phyloP scores from a whole-genome alignment of 2,888 invertebrate genomes.

The Xanthia icteritia region DNA sequence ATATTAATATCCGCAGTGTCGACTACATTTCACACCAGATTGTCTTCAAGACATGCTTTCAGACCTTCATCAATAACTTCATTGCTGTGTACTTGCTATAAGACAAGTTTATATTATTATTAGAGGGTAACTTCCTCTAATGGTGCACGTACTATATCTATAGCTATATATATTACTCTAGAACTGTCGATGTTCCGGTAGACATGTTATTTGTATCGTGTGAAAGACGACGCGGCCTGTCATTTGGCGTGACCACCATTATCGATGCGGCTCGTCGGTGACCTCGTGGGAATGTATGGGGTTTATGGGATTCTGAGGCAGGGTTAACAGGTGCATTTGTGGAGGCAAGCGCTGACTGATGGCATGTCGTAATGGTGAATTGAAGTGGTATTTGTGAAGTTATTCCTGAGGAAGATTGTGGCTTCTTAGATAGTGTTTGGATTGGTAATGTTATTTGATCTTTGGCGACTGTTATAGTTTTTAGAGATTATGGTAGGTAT shows the following conservation, averaged over 20 bases:
- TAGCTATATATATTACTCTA: conserved; percentile 39
- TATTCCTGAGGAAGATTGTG: conserved; percentile 42
- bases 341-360: conserved; percentile 65
- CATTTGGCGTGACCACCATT: conserved; percentile 78
- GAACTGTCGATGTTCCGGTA: conserved; percentile 53
- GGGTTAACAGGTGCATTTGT: conserved; percentile 76
- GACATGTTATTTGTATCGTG: conserved; percentile 74
- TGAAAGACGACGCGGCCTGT: conserved; percentile 76
- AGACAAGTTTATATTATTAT: conserved; percentile 30
- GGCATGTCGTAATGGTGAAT: conserved; percentile 62
- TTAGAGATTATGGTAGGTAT: neutral
- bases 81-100: neutral
- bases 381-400: conserved; percentile 56
- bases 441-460: neutral
- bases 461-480: neutral
- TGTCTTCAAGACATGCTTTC: conserved; percentile 37
- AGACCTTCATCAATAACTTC: conserved; percentile 44
- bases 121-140: conserved; percentile 36
- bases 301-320: conserved; percentile 62
- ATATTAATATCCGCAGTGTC: conserved; percentile 50
- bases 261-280: conserved; percentile 70
- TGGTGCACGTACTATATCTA: conserved; percentile 7
- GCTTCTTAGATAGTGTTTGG: conserved; percentile 9
- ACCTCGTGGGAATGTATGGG: conserved; percentile 76
- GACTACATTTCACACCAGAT: conserved; percentile 49